These are phyloP conservation scores for Argyrosomus regius DNA, from an alignment of 2,797 vertebrate genomes.

Conservation along the genomic window DNA sequence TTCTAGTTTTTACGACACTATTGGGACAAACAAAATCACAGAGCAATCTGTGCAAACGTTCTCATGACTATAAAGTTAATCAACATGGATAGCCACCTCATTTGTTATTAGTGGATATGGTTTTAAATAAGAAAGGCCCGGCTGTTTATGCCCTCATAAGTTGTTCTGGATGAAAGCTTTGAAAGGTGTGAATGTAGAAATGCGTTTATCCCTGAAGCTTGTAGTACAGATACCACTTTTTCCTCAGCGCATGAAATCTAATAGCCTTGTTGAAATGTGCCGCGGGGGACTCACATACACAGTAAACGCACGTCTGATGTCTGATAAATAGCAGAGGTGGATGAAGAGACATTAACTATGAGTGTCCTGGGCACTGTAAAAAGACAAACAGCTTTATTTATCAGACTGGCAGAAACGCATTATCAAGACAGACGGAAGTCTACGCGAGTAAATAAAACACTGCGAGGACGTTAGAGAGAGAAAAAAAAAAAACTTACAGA, in stretches of 20 bases:
- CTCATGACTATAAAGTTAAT: not conserved
- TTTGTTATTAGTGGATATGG: not conserved
- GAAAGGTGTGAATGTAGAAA: constrained; percentile 9
- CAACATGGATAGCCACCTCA: not conserved
- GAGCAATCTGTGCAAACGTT: constrained; percentile 7
- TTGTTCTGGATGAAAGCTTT: constrained; percentile 2
- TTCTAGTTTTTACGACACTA: not conserved
- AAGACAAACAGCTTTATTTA: constrained; percentile 88
- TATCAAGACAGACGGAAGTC: constrained; percentile 73
- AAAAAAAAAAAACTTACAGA: constrained; percentile 40
- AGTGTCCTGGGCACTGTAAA: constrained; percentile 81
- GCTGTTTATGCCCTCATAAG: constrained; percentile 19
- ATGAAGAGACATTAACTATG: constrained; percentile 80
- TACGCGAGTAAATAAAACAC: constrained; percentile 85
- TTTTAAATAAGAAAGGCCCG: constrained; percentile 1
- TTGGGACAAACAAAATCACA: constrained; percentile 5
- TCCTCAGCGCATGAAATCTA: constrained; percentile 69
- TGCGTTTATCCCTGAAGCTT: constrained; percentile 47
- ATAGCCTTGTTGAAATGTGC: constrained; percentile 74
- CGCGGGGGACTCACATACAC: constrained; percentile 65
- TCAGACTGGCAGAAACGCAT: constrained; percentile 78
- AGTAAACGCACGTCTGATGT: constrained; percentile 73
- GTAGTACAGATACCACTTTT: constrained; percentile 50
- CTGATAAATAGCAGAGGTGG: constrained; percentile 83
- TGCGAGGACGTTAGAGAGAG: constrained; percentile 7